phyloP scores from a whole-genome alignment of 30 jellyfish, hydroid and myxozoan species.

The Chironex yamaguchii region DNA sequence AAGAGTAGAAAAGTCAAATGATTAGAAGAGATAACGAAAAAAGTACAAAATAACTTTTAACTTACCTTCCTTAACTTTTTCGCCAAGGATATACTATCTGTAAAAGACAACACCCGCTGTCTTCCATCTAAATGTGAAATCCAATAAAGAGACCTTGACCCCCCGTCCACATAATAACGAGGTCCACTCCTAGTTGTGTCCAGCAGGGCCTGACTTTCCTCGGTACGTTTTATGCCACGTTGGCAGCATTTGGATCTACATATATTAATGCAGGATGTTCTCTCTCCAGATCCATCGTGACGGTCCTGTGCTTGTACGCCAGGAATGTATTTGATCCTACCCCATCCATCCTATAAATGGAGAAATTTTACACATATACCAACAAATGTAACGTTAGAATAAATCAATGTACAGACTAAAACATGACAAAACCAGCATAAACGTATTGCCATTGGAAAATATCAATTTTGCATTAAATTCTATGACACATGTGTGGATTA shows the following conservation, averaged over 20 bases:
- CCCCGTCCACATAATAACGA: neutral
- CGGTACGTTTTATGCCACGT: neutral
- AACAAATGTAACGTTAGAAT: too few relatives aligned
- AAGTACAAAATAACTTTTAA: neutral
- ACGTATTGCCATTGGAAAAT: too few relatives aligned
- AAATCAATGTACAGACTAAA: too few relatives aligned
- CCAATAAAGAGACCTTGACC: constrained; percentile 31
- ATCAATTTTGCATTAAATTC: too few relatives aligned
- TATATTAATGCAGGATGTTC: neutral
- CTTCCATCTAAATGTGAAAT: constrained; percentile 42
- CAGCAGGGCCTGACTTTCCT: neutral
- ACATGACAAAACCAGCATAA: too few relatives aligned
- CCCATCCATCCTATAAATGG: neutral
- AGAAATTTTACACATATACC: too few relatives aligned
- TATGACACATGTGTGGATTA: too few relatives aligned
- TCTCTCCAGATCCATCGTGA: neutral
- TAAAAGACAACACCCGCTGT: constrained; percentile 55
- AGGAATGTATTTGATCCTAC: neutral
- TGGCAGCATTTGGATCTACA: neutral
- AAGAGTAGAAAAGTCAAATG: too few relatives aligned
- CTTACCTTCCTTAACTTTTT: constrained; percentile 46
- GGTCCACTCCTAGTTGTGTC: neutral
- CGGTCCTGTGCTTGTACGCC: neutral
- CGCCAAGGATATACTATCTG: neutral
- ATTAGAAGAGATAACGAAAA: too few relatives aligned